A percentile compares a stretch with the other conserved stretches of the same genome.
These are phyloP conservation scores for Molothrus ater DNA, from an alignment of 2,797 vertebrate genomes.

Conservation along the genomic window DNA sequence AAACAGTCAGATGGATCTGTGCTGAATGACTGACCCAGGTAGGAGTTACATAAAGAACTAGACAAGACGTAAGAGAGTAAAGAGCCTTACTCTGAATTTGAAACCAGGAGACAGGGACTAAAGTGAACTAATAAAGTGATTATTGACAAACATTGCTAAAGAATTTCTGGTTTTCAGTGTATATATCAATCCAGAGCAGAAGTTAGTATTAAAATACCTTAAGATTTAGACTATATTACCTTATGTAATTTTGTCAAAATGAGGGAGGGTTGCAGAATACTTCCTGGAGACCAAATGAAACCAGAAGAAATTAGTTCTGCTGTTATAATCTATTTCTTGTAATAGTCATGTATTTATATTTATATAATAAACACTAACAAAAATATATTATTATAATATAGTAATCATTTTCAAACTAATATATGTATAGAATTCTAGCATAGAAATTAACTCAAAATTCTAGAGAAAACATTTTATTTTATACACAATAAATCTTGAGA, in stretches of 20 bases:
- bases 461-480: not conserved
- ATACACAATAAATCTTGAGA: not conserved
- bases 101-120: not conserved
- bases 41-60: not conserved
- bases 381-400: not conserved
- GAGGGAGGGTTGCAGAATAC: not conserved
- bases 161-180: not conserved
- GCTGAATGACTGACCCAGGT: not conserved
- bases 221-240: not conserved
- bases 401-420: not conserved
- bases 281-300: not conserved
- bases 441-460: not conserved
- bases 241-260: not conserved
- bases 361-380: not conserved
- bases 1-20: not conserved
- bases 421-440: not conserved
- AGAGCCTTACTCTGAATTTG: not conserved
- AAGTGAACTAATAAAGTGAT: not conserved
- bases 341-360: not conserved
- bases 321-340: not conserved
- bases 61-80: not conserved
- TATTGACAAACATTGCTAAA: not conserved
- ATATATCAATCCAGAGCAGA: not conserved
- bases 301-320: not conserved
- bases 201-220: not conserved